A percentile compares a stretch with the other conserved stretches of the same genome.
Evolutionary conservation across 2,797 vertebrate species (phyloP).

Genomic region (Coregonus sp.): DNA sequence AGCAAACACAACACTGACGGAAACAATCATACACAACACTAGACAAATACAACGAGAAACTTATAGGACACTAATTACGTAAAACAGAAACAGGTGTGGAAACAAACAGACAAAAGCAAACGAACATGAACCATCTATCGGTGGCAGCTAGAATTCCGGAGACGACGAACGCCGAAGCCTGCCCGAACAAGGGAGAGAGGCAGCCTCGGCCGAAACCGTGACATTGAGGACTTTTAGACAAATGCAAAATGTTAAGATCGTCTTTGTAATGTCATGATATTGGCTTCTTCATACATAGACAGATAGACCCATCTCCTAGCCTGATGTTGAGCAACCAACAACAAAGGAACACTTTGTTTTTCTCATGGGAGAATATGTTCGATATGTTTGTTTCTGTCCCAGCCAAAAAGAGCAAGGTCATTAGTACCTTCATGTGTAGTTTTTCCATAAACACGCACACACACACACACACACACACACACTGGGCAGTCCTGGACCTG

Average conservation of each 20-base stretch:
- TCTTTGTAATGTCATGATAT: background rate
- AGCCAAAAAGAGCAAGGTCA: background rate
- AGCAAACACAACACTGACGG: no score
- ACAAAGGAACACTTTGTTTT: background rate
- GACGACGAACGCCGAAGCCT: no score
- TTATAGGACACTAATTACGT: no score
- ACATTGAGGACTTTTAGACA: background rate
- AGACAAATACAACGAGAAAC: no score
- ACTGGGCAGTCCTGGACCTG: constrained; percentile 40
- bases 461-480: constrained; percentile 31
- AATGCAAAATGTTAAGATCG: background rate
- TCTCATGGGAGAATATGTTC: background rate
- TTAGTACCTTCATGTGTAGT: background rate
- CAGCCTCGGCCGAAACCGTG: no score
- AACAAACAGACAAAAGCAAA: no score
- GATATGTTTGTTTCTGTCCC: background rate
- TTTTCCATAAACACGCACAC: constrained; percentile 6
- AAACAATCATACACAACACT: no score
- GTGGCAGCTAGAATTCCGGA: no score
- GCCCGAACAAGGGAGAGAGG: no score
- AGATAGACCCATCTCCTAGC: background rate
- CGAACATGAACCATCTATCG: no score
- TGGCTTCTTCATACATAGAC: background rate
- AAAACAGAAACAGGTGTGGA: no score
- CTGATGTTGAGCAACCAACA: background rate